Evolutionary conservation across 1,140 invertebrate species (phyloP), one percentile per base, ranked within the genome.

Genomic region (Microplitis mediator): DNA sequence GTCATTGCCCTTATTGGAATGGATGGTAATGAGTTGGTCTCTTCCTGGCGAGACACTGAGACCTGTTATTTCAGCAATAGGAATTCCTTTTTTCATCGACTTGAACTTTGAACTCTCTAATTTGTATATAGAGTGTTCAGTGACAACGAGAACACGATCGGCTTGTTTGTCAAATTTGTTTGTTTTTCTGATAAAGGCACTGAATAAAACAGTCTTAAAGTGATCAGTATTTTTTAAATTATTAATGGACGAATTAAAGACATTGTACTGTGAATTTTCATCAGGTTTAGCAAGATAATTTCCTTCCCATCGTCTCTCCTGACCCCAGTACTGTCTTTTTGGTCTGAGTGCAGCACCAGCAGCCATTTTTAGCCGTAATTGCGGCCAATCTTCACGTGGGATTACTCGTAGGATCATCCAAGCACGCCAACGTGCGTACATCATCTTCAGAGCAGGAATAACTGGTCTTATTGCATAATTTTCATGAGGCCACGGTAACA

Each of bases 21-120:
- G 97, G 75, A 99, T 91, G 8, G 96, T 92, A 69, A 97, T 91
- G 64, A 99, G 89, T 81, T 98, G 97, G 84, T 98, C 97, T 74
- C 89, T 90, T 2, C 93, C 94, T 11, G 94, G 91, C n/a, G 91
- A 93, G 1, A 97, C 88, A 79, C 93, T 95, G 1, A 96, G 78
- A 5, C 93, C 93, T n/a, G 93, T 94, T 4, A 97, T 88, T 86
- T 96, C 93, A 63, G 91, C 89, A 58, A 98, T 92, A 3, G 91
- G 90, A 79, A 94, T 93, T 14, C 93, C 93, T 77, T 95, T 93
- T 80, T 93, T 95, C 89, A 99, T 91, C 35, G 92, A 91, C 80
- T 95, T 96, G 83, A 98, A 98, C 74, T 93, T 95, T 52, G 89
- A 89, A 32, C 88, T 89, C 75, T 99, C 96, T 74, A 99, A 87